phyloP scores from a whole-genome alignment of 1,140 invertebrate species.

The Brachionus asplanchnoidis region DNA sequence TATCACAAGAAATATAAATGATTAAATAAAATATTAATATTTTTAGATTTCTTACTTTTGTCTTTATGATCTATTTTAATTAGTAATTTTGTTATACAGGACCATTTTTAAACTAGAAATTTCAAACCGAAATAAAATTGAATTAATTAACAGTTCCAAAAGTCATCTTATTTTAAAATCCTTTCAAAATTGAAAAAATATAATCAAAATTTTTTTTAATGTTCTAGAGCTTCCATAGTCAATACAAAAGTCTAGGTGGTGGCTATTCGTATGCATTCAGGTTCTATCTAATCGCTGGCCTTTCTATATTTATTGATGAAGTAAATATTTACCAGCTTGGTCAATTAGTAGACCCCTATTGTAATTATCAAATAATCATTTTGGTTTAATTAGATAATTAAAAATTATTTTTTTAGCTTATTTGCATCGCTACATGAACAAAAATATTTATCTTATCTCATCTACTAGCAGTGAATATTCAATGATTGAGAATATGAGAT shows the following conservation, averaged over 20 bases:
- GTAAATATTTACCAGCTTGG: not conserved
- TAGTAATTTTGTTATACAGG: too few relatives aligned
- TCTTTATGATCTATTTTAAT: too few relatives aligned
- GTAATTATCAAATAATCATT: not conserved
- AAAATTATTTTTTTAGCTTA: not conserved
- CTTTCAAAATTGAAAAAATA: too few relatives aligned
- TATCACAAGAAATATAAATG: too few relatives aligned
- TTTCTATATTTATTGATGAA: not conserved
- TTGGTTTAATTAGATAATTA: not conserved
- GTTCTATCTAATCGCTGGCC: not conserved
- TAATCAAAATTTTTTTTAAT: not conserved
- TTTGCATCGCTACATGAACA: not conserved
- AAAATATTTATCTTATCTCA: conserved; percentile 16
- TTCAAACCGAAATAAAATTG: too few relatives aligned
- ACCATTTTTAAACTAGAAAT: too few relatives aligned
- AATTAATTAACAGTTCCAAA: too few relatives aligned
- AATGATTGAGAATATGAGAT: not conserved
- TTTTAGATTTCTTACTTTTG: too few relatives aligned
- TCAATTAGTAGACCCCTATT: conserved; percentile 26
- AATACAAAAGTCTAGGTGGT: conserved; percentile 26
- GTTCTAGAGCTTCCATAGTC: not conserved
- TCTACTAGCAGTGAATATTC: conserved; percentile 9
- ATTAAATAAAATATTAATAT: too few relatives aligned
- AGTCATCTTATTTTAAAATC: too few relatives aligned
- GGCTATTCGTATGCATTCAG: not conserved